Evolutionary conservation across 2,113 vertebrate genomes (phyloP).

Genomic region (Coracopsis vasa): DNA sequence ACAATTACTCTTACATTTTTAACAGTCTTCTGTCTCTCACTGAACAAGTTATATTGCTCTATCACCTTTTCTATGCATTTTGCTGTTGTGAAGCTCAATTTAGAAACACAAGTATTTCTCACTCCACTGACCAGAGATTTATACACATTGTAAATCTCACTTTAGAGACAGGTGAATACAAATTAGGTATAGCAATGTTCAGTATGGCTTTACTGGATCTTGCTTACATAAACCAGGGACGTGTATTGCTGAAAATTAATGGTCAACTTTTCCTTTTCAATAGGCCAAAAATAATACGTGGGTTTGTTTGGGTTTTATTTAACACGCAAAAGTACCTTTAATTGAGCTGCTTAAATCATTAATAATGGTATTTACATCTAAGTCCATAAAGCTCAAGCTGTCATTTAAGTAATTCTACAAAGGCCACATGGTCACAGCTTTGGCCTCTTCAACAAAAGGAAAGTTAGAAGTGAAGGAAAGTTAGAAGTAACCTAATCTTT

Average conservation of each 20-base stretch:
- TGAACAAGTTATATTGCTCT: neutral
- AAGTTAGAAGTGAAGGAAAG: neutral
- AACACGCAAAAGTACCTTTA: neutral
- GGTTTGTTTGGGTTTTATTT: neutral
- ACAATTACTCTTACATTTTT: neutral
- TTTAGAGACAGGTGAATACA: neutral
- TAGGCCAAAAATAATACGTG: accelerated
- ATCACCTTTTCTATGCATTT: neutral
- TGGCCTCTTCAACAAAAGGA: neutral
- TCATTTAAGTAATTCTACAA: neutral
- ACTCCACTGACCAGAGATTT: neutral
- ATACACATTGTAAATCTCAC: neutral
- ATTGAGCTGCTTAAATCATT: neutral
- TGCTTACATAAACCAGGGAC: neutral
- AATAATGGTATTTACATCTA: neutral
- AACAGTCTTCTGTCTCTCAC: neutral
- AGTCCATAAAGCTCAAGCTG: neutral
- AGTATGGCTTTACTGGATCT: neutral
- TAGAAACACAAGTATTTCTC: neutral
- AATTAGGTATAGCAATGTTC: neutral
- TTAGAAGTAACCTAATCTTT: neutral
- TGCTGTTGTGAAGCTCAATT: neutral
- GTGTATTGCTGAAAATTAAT: neutral
- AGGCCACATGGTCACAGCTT: neutral
- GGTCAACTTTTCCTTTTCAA: neutral